Evolutionary conservation across 2,888 invertebrate species (phyloP), one percentile per base, ranked within the genome.

Genomic region (Andrena camellia): DNA sequence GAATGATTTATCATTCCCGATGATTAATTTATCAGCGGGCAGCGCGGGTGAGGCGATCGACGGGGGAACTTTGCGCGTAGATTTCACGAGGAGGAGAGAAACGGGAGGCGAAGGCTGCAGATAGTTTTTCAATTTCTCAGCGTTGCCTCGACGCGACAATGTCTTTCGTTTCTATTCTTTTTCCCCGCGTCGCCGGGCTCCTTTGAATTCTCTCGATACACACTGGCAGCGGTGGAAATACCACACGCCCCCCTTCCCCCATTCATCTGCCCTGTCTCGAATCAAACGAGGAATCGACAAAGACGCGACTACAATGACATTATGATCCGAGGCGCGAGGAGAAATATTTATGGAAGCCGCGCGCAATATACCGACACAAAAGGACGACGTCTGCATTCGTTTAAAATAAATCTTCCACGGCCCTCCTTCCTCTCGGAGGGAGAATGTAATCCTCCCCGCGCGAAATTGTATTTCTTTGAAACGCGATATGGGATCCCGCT

Each of bases 71-170:
- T 42, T 17, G 23, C 8, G 7, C 60, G 60, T n/a, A 31, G 31
- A 31, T 62, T 62, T 8, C n/a, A 17, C 29, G 29, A n/a, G 6
- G 29, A 31, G 26, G 31, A 33, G 17, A n/a, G 33, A 60, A 35
- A 10, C 29, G 13, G 17, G 7, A 17, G 35, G 59, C 48, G 62
- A 50, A 63, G 60, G 59, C 31, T 54, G 64, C 33, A 72, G 83
- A 87, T 83, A 83, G 79, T 79, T 83, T 83, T 81, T 83, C 83
- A 82, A 81, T 87, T 85, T 85, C 59, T 78, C 78, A 73, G 52
- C 29, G 31, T 10, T 26, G 50, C 23, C 23, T 31, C 66, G 42
- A 13, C 23, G 63, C 72, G 57, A 68, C 71, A 35, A 66, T 60
- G 70, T 70, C 54, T 54, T 17, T 20, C 26, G 59, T 68, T 68